Base-by-base conservation (phyloP, 2,797 vertebrate genomes). In the Mionectes olivaceus region DNA sequence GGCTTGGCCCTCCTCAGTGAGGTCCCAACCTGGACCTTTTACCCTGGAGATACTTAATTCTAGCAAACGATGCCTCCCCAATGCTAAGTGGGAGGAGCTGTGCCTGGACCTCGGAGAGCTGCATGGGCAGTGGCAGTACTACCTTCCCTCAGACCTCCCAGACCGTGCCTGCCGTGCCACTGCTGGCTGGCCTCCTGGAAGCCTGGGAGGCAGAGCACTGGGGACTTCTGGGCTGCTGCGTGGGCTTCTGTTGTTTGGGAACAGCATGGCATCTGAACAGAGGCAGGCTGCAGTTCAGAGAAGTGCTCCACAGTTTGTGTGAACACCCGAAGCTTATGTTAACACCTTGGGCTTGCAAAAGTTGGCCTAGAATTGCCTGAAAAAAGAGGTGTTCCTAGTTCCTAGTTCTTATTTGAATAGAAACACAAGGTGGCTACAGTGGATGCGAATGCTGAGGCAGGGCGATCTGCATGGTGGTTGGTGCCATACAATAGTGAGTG, bases 11-110 rank as follows among this genome's bases (percentile, higher is more conserved):
- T 67, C 50, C 41, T 77, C 69, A 46, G 56, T 68, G 43, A 61
- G 24, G 59, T 76, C 65, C 27, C 30, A 89, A 60, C 77, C 35
- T 82, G 65, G 74, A 92, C 78, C 28, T 94, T 96, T 87, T 81
- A 88, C 53, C 28, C 56, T 52, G 32, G 23, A 89, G 59, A 50
- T 61, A 68, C 15, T 74, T 77, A 86, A 78, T 86, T 86, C 52
- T 64, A 84, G 30, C 53, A 89, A 77, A 63, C 1, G 7, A 50
- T 49, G 47, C 88, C n/a, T 85, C 19, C 28, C 25, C 23, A 61
- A 2, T 0, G 1, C 41, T 76, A 5, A 0, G 1, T 55, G 63
- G 53, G 44, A 83, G 74, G 46, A 74, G 7, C 35, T 39, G 28
- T 81, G 79, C 57, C 68, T 73, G 41, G 49, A 71, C 46, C 50